Percentiles rank a stretch among this genome's conserved stretches.
These are phyloP conservation scores for Otus sunia DNA, from an alignment of 2,113 vertebrate species.

Conservation along the genomic window DNA sequence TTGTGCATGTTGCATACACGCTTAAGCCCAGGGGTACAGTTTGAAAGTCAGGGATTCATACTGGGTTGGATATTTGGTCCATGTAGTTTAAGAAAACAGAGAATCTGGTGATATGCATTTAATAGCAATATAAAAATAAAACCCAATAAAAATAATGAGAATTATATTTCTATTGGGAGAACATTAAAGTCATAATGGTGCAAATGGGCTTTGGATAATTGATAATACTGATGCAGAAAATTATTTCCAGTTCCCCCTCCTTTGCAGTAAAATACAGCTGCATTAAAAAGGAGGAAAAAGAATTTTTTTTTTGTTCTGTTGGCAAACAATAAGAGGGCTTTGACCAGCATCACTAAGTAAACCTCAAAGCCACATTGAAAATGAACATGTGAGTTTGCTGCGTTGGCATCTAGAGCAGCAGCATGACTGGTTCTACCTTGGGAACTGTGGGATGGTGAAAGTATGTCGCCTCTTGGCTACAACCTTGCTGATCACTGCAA, in stretches of 20 bases:
- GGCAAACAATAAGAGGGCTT: neutral
- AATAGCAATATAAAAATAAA: conserved; percentile 65
- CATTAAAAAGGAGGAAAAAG: neutral
- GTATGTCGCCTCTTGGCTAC: neutral
- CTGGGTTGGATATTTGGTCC: conserved; percentile 37
- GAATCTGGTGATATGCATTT: conserved; percentile 25
- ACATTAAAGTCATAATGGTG: conserved; percentile 54
- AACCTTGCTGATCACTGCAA: conserved; percentile 23
- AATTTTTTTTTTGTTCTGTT: neutral
- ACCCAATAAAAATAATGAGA: conserved; percentile 61
- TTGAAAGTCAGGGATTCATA: conserved; percentile 12
- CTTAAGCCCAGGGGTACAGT: neutral
- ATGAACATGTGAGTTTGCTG: neutral
- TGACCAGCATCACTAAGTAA: neutral
- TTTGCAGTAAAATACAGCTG: conserved; percentile 53
- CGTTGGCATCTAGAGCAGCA: neutral
- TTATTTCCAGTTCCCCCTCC: conserved; percentile 49
- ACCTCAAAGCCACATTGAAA: neutral
- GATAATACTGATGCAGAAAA: conserved; percentile 65
- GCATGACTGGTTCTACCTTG: neutral
- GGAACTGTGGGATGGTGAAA: neutral
- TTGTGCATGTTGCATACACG: neutral
- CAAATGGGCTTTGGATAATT: conserved; percentile 62
- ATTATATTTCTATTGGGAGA: conserved; percentile 59
- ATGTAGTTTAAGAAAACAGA: conserved; percentile 42